phyloP scores from a whole-genome alignment of 1,140 invertebrate species.

The Lordiphosa stackelbergi region DNA sequence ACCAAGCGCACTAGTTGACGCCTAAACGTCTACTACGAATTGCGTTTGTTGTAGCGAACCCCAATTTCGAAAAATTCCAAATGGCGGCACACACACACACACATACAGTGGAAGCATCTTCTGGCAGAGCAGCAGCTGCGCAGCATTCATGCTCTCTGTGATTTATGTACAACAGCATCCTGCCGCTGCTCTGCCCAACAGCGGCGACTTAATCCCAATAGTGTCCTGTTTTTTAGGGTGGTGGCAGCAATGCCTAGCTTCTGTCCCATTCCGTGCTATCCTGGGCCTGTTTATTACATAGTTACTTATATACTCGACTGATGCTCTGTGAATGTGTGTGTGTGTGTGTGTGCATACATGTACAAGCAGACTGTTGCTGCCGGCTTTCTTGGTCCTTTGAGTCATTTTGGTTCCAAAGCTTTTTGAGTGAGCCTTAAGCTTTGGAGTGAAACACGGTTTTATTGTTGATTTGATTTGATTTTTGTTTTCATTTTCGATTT shows the following conservation, averaged over 20 bases:
- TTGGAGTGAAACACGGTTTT: conserved; percentile 6
- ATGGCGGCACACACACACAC: conserved; percentile 69
- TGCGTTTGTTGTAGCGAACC: conserved; percentile 77
- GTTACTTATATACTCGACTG: conserved; percentile 51
- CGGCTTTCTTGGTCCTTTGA: conserved; percentile 42
- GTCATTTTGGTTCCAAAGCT: conserved; percentile 36
- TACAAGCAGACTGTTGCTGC: conserved; percentile 64
- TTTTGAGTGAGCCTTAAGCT: conserved; percentile 26
- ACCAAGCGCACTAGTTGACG: conserved; percentile 78
- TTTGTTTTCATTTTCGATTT: conserved; percentile 4
- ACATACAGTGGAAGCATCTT: conserved; percentile 13
- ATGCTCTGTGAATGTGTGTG: conserved; percentile 10
- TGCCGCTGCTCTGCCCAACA: conserved; percentile 33
- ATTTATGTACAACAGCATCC: conserved; percentile 67
- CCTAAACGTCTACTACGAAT: conserved; percentile 78
- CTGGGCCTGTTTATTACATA: conserved; percentile 51
- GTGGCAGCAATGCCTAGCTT: conserved; percentile 41
- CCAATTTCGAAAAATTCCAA: conserved; percentile 77
- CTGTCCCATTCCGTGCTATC: conserved; percentile 9
- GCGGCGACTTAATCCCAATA: conserved; percentile 68
- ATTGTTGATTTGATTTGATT: conserved; percentile 4
- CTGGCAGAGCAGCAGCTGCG: conserved; percentile 29
- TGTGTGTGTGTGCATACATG: conserved; percentile 14
- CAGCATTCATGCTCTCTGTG: conserved; percentile 53
- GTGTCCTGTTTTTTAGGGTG: conserved; percentile 56